Base-by-base conservation (phyloP, 2,888 invertebrate species). In the Heliconius ethilla region DNA sequence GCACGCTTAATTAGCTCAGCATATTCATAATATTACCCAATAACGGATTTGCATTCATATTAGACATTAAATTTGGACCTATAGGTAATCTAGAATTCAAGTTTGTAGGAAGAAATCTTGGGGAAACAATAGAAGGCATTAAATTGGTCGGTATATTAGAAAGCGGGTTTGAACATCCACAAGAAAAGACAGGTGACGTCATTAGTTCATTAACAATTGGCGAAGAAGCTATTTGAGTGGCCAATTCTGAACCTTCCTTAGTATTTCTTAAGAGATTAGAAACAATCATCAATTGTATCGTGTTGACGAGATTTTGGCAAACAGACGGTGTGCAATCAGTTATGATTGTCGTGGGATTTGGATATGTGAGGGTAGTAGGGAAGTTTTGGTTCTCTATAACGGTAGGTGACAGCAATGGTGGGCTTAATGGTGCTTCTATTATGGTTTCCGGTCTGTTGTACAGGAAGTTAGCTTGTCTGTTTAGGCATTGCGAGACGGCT, bases 201-300 rank as follows among this genome's bases (percentile, higher is more conserved):
- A 90, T 70, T 0, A 89, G 77, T 67, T 91, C 89, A 25, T 69
- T 69, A 15, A 86, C 89, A 4, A 92, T 81, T 62, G 90, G 81
- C 0, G 91, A 90, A 0, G 84, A 82, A 13, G 89, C 88, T 9
- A 90, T 79, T 76, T 88, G 85, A 27, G 89, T 75, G 9, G 87
- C 88, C 22, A 87, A 62, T 59, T 89, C 86, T 2, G 88, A 84
- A 2, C 85, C 87, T 0, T 86, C 87, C 70, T 83, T 84, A 11
- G 82, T 87, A 27, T 88, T 89, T 76, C 92, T 88, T 0, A 93
- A 78, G 37, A 92, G 82, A 81, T 91, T 91, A 25, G 87, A 85
- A 0, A 92, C 90, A 2, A 90, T 88, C 92, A 93, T 89, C 0
- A 93, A 66, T 62, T 93, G 91, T 1, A 93, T 83, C 0, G 92